Evolutionary conservation across 2,113 vertebrate genomes (phyloP).

Genomic region (Centropus unirufus): DNA sequence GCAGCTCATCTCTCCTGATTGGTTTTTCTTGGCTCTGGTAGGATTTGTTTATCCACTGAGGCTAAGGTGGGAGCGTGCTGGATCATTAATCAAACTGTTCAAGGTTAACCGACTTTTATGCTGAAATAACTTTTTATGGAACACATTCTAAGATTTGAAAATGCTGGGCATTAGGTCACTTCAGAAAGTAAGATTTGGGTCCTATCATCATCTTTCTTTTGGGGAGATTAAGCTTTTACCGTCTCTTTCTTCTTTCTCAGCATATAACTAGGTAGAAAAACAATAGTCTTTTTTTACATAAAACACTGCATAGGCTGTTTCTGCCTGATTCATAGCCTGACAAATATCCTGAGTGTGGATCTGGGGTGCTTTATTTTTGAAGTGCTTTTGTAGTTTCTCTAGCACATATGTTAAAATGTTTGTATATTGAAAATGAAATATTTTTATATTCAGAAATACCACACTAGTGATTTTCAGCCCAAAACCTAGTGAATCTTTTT

Average conservation of each 20-base stretch:
- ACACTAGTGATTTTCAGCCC: not conserved
- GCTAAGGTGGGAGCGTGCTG: conserved; percentile 35
- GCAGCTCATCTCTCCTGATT: conserved; percentile 16
- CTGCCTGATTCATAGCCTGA: not conserved
- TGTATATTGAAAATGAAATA: not conserved
- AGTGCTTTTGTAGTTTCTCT: not conserved
- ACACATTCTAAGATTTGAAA: conserved; percentile 58
- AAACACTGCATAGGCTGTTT: not conserved
- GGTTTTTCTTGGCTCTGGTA: conserved; percentile 50
- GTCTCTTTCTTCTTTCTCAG: not conserved
- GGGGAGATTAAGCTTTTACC: conserved; percentile 56
- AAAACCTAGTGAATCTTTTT: not conserved
- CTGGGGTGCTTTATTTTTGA: not conserved
- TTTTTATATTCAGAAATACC: not conserved
- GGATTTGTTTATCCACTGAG: conserved; percentile 71
- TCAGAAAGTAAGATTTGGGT: conserved; percentile 63
- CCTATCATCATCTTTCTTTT: conserved; percentile 42
- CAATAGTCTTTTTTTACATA: not conserved
- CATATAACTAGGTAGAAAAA: not conserved
- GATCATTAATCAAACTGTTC: conserved; percentile 68
- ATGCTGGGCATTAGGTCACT: conserved; percentile 51
- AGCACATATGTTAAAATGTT: not conserved
- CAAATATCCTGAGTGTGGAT: not conserved
- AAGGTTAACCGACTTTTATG: conserved; percentile 71
- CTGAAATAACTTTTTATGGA: conserved; percentile 73